Percentiles rank a stretch among this genome's conserved stretches.
Conservation (phyloP, 2,888 invertebrate species). For the Agrotis clavis region DNA sequence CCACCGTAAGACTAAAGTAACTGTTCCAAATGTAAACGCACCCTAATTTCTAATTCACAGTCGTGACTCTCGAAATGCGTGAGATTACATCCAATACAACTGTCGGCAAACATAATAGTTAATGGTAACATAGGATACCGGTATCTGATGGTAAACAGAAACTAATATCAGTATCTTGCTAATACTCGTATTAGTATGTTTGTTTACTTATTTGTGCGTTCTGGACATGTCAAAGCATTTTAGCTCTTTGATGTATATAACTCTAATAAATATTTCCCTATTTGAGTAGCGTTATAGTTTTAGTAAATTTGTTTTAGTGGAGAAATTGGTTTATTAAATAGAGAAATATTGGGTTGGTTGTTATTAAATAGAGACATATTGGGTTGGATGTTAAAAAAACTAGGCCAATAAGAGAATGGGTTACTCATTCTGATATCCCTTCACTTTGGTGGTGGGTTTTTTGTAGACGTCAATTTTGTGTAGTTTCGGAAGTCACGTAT, state of each 20-base stretch:
- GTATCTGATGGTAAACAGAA: slow-evolving; percentile 25
- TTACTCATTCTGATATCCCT: neutral
- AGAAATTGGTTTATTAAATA: neutral
- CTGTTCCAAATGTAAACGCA: slow-evolving; percentile 3
- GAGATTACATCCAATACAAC: slow-evolving; percentile 34
- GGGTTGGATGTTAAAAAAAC: neutral
- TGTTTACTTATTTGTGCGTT: slow-evolving; percentile 20
- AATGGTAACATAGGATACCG: slow-evolving; percentile 16
- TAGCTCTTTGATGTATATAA: neutral
- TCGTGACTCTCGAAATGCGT: slow-evolving; percentile 24
- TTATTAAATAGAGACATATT: neutral
- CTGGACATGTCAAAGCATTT: slow-evolving; percentile 6
- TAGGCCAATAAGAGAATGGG: neutral
- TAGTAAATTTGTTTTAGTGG: neutral
- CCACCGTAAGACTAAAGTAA: neutral
- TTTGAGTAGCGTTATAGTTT: neutral
- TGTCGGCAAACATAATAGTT: slow-evolving; percentile 23
- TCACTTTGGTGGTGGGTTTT: neutral
- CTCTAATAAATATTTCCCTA: neutral
- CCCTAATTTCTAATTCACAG: slow-evolving; percentile 8
- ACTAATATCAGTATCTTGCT: slow-evolving; percentile 15
- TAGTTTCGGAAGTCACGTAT: neutral
- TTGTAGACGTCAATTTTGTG: neutral
- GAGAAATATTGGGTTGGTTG: too few species aligned
- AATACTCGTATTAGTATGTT: slow-evolving; percentile 9